phyloP scores from a whole-genome alignment of 2,113 vertebrate genomes.

The Rhodinocichla rosea region DNA sequence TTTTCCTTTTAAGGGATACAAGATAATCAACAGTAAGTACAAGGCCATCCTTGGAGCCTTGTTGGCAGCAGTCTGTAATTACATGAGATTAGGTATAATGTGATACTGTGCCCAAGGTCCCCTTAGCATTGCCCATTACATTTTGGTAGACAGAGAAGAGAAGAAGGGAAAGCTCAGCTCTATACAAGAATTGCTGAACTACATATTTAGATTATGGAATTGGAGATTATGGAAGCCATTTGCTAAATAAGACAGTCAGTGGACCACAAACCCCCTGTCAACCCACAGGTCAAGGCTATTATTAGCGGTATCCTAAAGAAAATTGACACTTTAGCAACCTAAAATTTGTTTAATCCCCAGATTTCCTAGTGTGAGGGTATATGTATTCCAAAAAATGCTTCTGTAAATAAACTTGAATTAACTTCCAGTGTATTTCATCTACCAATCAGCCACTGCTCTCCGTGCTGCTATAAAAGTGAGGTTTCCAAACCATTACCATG shows the following conservation, averaged over 20 bases:
- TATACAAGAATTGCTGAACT: neutral
- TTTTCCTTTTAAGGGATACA: neutral
- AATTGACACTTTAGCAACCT: neutral
- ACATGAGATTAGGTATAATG: constrained; percentile 27
- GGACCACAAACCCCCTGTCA: neutral
- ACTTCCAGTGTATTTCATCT: neutral
- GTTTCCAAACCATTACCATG: neutral
- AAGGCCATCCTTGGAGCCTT: neutral
- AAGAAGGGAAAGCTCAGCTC: neutral
- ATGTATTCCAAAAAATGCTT: neutral
- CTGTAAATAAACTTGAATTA: neutral
- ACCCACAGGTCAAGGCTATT: neutral
- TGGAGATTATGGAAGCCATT: neutral
- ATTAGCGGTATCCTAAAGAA: neutral
- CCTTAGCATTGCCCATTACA: neutral
- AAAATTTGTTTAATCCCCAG: neutral
- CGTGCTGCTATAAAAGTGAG: neutral
- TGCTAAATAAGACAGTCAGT: neutral
- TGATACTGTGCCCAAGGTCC: neutral
- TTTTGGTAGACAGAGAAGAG: neutral
- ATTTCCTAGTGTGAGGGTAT: neutral
- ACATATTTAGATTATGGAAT: neutral
- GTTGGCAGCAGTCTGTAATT: neutral
- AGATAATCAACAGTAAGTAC: constrained; percentile 30
- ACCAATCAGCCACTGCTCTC: neutral